Percentiles rank a stretch among this genome's conserved stretches.
Evolutionary conservation across 2,113 vertebrate species (phyloP).

Genomic region (Dipodomys ordii): DNA sequence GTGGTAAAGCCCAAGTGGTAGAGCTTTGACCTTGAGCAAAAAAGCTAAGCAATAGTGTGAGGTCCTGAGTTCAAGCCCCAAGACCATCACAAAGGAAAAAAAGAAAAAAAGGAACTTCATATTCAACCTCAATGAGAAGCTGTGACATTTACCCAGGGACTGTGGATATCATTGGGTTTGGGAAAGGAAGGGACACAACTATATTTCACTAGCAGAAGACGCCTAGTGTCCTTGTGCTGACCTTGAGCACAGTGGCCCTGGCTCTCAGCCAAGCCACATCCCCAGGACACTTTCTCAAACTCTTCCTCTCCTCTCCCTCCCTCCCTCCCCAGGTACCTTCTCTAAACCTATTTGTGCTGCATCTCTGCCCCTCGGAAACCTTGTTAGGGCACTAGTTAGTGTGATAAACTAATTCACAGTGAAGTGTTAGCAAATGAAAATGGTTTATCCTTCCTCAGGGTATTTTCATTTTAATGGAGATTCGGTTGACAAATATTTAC

Average conservation of each 20-base stretch:
- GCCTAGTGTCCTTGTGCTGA: background rate
- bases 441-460: constrained; percentile 25
- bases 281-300: background rate
- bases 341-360: accelerated
- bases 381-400: constrained; percentile 52
- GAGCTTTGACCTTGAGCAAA: too few species aligned
- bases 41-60: too few species aligned
- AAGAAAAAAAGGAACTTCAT: background rate
- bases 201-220: background rate
- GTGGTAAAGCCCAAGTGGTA: too few species aligned
- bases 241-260: background rate
- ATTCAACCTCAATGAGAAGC: background rate
- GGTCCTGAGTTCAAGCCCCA: background rate
- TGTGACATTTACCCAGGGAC: background rate
- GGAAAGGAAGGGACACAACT: accelerated
- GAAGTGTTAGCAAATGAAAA: constrained; percentile 59
- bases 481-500: constrained; percentile 73
- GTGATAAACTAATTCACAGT: constrained; percentile 33
- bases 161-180: accelerated
- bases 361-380: background rate
- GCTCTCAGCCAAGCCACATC: background rate
- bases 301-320: background rate
- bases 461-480: constrained; percentile 70
- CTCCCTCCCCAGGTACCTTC: background rate
- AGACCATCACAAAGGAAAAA: background rate